Evolutionary conservation across 2,113 vertebrate species (phyloP), one percentile per base, ranked within the genome.

Genomic region (Bufo gargarizans): DNA sequence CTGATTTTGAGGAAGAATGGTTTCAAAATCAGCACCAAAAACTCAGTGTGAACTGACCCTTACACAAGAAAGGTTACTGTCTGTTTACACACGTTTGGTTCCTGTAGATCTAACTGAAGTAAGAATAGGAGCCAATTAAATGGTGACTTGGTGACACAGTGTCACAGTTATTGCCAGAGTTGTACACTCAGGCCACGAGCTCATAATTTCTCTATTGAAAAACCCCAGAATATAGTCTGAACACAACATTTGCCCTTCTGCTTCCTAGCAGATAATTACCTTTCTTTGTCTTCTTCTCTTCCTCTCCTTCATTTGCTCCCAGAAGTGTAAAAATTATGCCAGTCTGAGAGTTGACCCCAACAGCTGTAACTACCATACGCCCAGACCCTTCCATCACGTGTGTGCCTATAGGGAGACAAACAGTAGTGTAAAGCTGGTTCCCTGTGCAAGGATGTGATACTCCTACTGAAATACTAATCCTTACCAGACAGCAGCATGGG

Each of bases 311-410:
- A 33, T 95, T 92, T 0, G 96, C 96, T 10, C 98, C 97, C 91
- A 99, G 82, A 58, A 99, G 96, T 43, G 97, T 98, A 89, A 99
- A 98, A 93, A 99, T 99, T 91, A 99, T 99, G 85, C 98, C 98
- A 0, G 98, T 99, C 89, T 99, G 98, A 87, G 98, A 99, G 94
- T 99, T 98, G 91, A 98, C 91, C 6, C 98, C 98, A 67, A 99
- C 97, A 0, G 97, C 98, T 0, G 96, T 95, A 90, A 99, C 98
- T 87, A 99, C 89, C 96, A 99, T 99, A 89, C 97, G 92, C 69
- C 98, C 98, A 0, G 97, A 99, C 85, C 98, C 98, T 92, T 99
- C 98, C 98, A 99, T 99, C 88, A 99, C 98, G 0, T 99, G 98
- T 84, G 98, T 99, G 71, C 98, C 98, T 99, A 89, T 58, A 82